phyloP scores from a whole-genome alignment of 1,140 invertebrate genomes.

The Dendroctonus valens region DNA sequence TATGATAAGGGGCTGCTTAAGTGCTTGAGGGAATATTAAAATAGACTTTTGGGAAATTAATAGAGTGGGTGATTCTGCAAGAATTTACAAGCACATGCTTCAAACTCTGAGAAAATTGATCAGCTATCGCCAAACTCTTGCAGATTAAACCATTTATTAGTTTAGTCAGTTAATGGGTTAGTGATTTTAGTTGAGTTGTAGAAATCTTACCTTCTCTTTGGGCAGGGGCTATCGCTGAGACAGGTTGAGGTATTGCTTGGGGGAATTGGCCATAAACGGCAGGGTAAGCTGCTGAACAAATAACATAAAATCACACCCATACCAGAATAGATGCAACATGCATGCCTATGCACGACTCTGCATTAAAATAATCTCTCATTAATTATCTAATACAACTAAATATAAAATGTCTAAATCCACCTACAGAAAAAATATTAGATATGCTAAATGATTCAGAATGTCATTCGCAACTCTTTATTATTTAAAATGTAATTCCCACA shows the following conservation, averaged over 20 bases:
- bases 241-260: conserved; percentile 89
- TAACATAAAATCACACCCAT: conserved; percentile 61
- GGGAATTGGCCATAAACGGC: conserved; percentile 94
- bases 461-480: no score
- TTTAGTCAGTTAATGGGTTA: conserved; percentile 3
- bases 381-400: background rate
- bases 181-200: conserved; percentile 1
- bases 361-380: background rate
- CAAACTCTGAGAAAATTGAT: no score
- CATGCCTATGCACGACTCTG: conserved; percentile 33
- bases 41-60: conserved; percentile 34
- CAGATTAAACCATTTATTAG: conserved; percentile 2
- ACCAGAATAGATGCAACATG: conserved; percentile 48
- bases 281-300: conserved; percentile 83
- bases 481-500: no score
- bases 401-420: background rate
- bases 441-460: no score
- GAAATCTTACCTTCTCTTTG: conserved; percentile 89
- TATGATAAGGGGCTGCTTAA: conserved; percentile 19
- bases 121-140: background rate
- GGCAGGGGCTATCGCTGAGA: conserved; percentile 83
- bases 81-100: background rate
- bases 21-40: conserved; percentile 31
- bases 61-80: conserved; percentile 20
- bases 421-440: no score